Percentiles rank a stretch among this genome's conserved stretches.
Evolutionary conservation across 1,140 invertebrate genomes (phyloP).

Genomic region (Stenopsyche tienmushanensis): DNA sequence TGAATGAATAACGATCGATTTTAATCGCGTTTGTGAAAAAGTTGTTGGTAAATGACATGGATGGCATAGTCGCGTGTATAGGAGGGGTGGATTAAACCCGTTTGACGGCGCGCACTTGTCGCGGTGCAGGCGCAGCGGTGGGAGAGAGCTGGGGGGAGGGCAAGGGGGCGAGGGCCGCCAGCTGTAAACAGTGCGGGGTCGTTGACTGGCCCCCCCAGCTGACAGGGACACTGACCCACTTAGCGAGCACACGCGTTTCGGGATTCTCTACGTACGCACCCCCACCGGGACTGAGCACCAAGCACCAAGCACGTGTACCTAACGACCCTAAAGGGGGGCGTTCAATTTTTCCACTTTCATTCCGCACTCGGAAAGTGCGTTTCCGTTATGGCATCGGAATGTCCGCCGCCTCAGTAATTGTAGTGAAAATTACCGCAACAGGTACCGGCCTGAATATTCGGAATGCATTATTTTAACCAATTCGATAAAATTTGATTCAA

Average conservation of each 20-base stretch:
- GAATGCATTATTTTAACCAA: too few species aligned
- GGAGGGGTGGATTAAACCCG: too few species aligned
- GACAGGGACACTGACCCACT: slow-evolving; percentile 25
- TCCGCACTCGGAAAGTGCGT: too few species aligned
- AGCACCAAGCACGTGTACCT: background rate
- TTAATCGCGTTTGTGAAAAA: too few species aligned
- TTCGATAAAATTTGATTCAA: too few species aligned
- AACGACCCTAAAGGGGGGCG: too few species aligned
- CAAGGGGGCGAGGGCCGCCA: background rate
- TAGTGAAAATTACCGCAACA: background rate
- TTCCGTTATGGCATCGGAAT: too few species aligned
- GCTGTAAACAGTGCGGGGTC: background rate
- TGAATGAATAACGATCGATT: too few species aligned
- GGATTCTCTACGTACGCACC: background rate
- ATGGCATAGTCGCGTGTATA: too few species aligned
- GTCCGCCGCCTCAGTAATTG: background rate
- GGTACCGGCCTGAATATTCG: background rate
- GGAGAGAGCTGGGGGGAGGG: background rate
- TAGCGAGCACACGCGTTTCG: background rate
- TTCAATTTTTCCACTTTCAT: background rate
- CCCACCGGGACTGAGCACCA: background rate
- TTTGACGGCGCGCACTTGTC: too few species aligned
- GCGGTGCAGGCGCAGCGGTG: background rate
- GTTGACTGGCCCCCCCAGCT: background rate
- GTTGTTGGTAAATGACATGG: too few species aligned